Evolutionary conservation across 2,113 vertebrate species (phyloP).

Genomic region (Raja brachyura): DNA sequence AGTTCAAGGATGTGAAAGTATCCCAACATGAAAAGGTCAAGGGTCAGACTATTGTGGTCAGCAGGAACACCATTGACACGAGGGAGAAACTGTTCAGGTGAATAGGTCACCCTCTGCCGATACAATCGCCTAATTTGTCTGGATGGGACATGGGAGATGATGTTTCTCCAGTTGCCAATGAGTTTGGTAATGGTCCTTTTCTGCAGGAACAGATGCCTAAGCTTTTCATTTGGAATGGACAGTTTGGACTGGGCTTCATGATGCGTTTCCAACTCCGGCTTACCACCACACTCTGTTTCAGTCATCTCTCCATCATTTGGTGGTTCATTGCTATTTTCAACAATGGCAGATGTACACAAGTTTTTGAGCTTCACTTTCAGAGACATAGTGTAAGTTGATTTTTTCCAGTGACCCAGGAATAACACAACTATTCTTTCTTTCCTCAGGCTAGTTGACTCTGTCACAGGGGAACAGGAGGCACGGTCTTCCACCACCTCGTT

Average conservation of each 20-base stretch:
- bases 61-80: slow-evolving; percentile 58
- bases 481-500: slow-evolving; percentile 52
- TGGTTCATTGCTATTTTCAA: background rate
- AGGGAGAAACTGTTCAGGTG: slow-evolving; percentile 85
- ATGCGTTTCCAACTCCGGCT: background rate
- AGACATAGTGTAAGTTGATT: slow-evolving; percentile 62
- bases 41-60: slow-evolving; percentile 72
- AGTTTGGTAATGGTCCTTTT: slow-evolving; percentile 68
- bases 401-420: slow-evolving; percentile 89
- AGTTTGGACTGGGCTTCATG: slow-evolving; percentile 42
- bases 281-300: background rate
- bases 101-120: slow-evolving; percentile 62
- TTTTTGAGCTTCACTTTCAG: slow-evolving; percentile 54
- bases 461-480: slow-evolving; percentile 40
- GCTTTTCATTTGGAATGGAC: slow-evolving; percentile 51
- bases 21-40: slow-evolving; percentile 93
- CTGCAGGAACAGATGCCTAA: slow-evolving; percentile 73
- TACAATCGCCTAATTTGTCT: slow-evolving; percentile 63
- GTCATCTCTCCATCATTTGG: slow-evolving; percentile 16
- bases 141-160: slow-evolving; percentile 64
- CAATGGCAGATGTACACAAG: background rate
- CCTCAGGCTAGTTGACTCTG: slow-evolving; percentile 65
- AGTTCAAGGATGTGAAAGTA: slow-evolving; percentile 93
- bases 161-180: slow-evolving; percentile 71
- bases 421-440: slow-evolving; percentile 83